Base-by-base conservation (phyloP, 2,797 vertebrate species). In the Parotocinclus haroldoi region DNA sequence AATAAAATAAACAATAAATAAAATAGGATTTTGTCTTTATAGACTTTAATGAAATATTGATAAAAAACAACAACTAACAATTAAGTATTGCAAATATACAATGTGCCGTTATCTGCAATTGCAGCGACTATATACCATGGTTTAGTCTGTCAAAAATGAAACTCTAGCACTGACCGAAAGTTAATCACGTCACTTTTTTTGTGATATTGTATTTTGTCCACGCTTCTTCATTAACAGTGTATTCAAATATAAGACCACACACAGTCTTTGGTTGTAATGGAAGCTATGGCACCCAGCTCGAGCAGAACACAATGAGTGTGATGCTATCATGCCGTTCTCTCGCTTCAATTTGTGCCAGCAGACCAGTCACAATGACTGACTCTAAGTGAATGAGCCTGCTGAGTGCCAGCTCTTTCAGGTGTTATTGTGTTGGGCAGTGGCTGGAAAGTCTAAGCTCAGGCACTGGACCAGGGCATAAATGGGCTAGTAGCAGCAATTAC, bases 371-470 rank as follows among this genome's bases (percentile, higher is more conserved):
- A 42, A 58, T 59, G 68, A 73, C 78, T 76, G 64, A 17, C 48
- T 69, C 42, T 76, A 80, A 79, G 74, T 70, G 73, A 80, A 72
- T 76, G 68, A 76, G 63, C 63, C 76, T 71, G 53, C 69, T 68
- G 54, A 61, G 63, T 61, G 73, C 76, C 78, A 74, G 72, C 66
- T 51, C 63, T 57, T 64, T 73, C 69, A 60, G 71, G 52, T 50
- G 18, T 18, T 56, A 51, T 58, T 61, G 19, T 17, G 57, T 49
- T 9, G 7, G 62, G 17, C 58, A 75, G 38, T 45, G 73, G 58
- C 3, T 40, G 19, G 37, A 11, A 64, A 54, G 48, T 58, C 36
- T n/a, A 51, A 10, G 45, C 13, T 16, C 16, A 12, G 36, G 52
- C 12, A 17, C 6, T n/a, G 46, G 17, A 27, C 10, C 14, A 14